phyloP scores from a whole-genome alignment of 2,113 vertebrate genomes.

The Apeltes quadracus region DNA sequence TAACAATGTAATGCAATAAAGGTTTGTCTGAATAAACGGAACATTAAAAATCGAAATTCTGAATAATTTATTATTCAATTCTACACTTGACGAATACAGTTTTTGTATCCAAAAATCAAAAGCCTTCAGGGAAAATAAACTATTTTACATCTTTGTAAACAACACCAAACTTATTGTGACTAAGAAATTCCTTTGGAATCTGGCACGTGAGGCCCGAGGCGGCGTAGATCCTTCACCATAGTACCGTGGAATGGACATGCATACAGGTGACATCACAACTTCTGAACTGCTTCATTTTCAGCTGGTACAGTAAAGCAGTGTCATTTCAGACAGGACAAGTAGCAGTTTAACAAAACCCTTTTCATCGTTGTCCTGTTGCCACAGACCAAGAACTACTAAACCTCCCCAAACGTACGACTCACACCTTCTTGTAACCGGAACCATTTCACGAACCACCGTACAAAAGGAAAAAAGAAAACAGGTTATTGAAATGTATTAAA shows the following conservation, averaged over 20 bases:
- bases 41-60: constrained; percentile 55
- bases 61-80: constrained; percentile 53
- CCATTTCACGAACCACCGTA: neutral
- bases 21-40: constrained; percentile 72
- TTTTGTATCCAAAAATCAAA: constrained; percentile 60
- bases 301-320: constrained; percentile 1
- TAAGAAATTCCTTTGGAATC: constrained; percentile 62
- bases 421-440: neutral
- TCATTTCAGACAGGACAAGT: neutral
- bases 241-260: constrained; percentile 5
- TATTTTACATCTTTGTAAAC: constrained; percentile 67
- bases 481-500: neutral
- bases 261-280: neutral
- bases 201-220: constrained; percentile 35
- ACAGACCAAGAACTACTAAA: neutral
- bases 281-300: neutral
- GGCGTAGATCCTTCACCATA: constrained; percentile 39
- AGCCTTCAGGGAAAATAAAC: constrained; percentile 68
- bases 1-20: constrained; percentile 80
- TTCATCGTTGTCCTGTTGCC: neutral
- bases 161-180: constrained; percentile 28
- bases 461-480: neutral
- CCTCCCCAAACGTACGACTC: neutral
- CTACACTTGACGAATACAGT: constrained; percentile 33
- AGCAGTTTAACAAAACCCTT: neutral